Evolutionary conservation across 2,113 vertebrate species (phyloP).

Genomic region (Amblyornis subalaris): DNA sequence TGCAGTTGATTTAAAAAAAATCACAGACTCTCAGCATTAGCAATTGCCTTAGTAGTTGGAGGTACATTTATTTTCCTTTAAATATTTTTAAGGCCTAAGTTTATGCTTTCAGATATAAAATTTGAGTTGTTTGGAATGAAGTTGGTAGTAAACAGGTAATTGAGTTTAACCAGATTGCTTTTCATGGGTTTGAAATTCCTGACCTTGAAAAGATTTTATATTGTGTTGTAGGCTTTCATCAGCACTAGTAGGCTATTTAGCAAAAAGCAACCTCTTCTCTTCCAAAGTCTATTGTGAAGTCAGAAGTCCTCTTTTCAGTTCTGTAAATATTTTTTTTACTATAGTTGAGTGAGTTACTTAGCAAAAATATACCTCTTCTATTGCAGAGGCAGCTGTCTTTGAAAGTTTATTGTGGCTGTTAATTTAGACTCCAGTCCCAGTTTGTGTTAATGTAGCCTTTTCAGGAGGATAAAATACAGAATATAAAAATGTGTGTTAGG

Average conservation of each 20-base stretch:
- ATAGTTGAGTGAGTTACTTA: neutral
- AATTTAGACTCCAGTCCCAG: neutral
- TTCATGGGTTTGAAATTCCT: neutral
- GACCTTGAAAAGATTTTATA: neutral
- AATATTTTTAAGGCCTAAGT: neutral
- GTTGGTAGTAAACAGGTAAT: neutral
- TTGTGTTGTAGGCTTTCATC: neutral
- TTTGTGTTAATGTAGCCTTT: neutral
- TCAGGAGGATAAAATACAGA: neutral
- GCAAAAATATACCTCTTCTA: neutral
- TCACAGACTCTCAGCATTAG: neutral
- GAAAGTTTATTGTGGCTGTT: neutral
- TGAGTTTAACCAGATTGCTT: neutral
- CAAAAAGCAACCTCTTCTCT: neutral
- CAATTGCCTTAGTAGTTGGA: neutral
- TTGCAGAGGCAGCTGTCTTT: neutral
- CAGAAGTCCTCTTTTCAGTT: neutral
- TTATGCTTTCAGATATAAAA: neutral
- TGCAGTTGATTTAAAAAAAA: neutral
- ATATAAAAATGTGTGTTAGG: neutral
- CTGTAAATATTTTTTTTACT: neutral
- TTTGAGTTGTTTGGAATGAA: neutral
- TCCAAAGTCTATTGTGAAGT: neutral
- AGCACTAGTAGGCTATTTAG: neutral
- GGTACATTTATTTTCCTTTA: neutral